Evolutionary conservation across 1,140 invertebrate genomes (phyloP), one percentile per base, ranked within the genome.

Genomic region (Galleria mellonella): DNA sequence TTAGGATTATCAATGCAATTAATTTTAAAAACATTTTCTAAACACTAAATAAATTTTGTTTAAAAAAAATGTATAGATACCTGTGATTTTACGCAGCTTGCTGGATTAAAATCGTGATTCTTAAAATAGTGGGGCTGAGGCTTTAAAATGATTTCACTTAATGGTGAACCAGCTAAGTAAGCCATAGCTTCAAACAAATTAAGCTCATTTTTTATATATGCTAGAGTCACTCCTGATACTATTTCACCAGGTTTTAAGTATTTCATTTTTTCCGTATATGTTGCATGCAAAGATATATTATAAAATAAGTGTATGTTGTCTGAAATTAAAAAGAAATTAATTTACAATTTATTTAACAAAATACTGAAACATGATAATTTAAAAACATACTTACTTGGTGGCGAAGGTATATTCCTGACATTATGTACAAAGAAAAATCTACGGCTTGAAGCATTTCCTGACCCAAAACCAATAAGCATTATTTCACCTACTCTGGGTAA

Each of bases 181-280:
- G 77, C 74, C 67, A 86, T 79, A 0, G 79, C 76, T 55, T 79
- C 71, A 45, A 82, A 82, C n/a, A 84, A 51, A 36, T 47, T 57
- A 32, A 83, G 44, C 35, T 83, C 79, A 27, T 83, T 83, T 11
- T 76, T 75, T 32, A 86, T 74, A 36, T 72, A 72, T 5, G 69
- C 67, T 32, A 86, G 54, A 38, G 29, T 68, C 27, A 46, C 52
- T 0, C 60, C 76, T 9, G 44, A 51, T 39, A 83, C 55, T 1
- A 61, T 4, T 33, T 79, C 62, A 4, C 78, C 74, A 9, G 51
- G 47, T 48, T 55, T 63, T 32, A 83, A 48, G 4, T 32, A 35
- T 15, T 40, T 57, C 52, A 82, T 67, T 43, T 70, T 76, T 14
- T 72, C 69, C 0, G 73, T 72, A 35, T 57, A 72, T 12, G 62